Base-by-base conservation (phyloP, 1,140 invertebrate genomes). In the Cydia fagiglandana region DNA sequence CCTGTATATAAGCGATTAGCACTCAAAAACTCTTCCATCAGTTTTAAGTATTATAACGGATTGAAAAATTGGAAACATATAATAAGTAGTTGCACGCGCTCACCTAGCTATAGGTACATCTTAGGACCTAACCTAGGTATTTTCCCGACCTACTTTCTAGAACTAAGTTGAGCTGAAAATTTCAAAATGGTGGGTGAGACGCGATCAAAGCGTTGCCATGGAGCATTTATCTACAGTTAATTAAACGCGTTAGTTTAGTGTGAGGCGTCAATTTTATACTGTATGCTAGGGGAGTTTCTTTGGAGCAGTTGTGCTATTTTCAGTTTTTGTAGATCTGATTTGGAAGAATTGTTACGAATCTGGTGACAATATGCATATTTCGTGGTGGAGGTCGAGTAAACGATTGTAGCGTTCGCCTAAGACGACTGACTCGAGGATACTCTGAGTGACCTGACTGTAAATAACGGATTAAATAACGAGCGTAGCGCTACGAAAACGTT, bases 191-290 rank as follows among this genome's bases (percentile, higher is more conserved):
- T 30, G 38, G 17, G 30, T 56, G 70, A 74, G 56, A 47, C 76
- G 73, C 75, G 82, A 84, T 86, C 83, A 86, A 86, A 86, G 84
- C 73, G 28, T 17, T 64, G 77, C 80, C 81, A 83, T 83, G 82
- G 76, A 78, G 66, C 79, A 83, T 84, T 83, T 83, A 24, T 2
- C 24, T 24, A 78, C 81, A 81, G 84, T 80, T 80, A 84, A 86
- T 86, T 84, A 82, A 80, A 82, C 77, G 77, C 81, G 76, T 77
- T 28, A 56, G 50, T 68, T 66, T 73, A 56, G 70, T 47, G 66
- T 20, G 66, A 15, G 30, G 5, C 66, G 34, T 76, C 76, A 73
- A 76, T 76, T 76, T 64, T 34, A 70, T 30, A 41, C 66, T 20
- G 66, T 70, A 38, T 70, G 66, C 30, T 70, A 5, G 10, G 66